Base-by-base conservation (phyloP, 2,888 invertebrate genomes). In the Torymus aiolomorphi region DNA sequence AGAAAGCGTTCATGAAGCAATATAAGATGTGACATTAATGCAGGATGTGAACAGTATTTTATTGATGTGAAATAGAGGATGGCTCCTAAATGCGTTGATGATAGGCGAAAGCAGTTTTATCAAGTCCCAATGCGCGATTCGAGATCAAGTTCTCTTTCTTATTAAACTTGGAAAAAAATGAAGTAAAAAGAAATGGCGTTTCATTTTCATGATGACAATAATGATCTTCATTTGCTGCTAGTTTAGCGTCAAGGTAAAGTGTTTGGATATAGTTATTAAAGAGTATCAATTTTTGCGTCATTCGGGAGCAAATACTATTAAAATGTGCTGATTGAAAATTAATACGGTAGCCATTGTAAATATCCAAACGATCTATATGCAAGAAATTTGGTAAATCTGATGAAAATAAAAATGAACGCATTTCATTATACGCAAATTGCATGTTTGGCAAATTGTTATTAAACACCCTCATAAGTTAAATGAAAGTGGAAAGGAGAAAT, bases 161-260 rank as follows among this genome's bases (percentile, higher is more conserved):
- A 42, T 42, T 42, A 10, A 42, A 42, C 42, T 42, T 42, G 42
- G 8, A 42, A 42, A 67, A 62, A 20, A 52, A 72, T 18, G 51
- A 65, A 63, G 56, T 16, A 62, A 70, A 70, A 49, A n/a, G 42
- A 75, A 70, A 65, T 88, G 86, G 85, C 86, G 87, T 87, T 86
- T 87, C 84, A 87, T 85, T 89, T 87, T 87, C 85, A 87, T 86
- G 85, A 87, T 89, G 88, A 89, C 89, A 89, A 89, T 89, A 89
- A 88, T 87, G 86, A 88, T 85, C 86, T 88, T 87, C 86, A 84
- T 85, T 74, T 63, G 78, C 67, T 31, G 63, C 57, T 49, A 67
- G 62, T 74, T 65, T 51, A 71, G 62, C 66, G 59, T 49, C 49
- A 72, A 42, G 12, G 52, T 54, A 54, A 61, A 18, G 67, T 65